A percentile compares a stretch with the other conserved stretches of the same genome.
Conservation (phyloP, 2,113 vertebrate genomes). For the Tricholaema leucomelas region DNA sequence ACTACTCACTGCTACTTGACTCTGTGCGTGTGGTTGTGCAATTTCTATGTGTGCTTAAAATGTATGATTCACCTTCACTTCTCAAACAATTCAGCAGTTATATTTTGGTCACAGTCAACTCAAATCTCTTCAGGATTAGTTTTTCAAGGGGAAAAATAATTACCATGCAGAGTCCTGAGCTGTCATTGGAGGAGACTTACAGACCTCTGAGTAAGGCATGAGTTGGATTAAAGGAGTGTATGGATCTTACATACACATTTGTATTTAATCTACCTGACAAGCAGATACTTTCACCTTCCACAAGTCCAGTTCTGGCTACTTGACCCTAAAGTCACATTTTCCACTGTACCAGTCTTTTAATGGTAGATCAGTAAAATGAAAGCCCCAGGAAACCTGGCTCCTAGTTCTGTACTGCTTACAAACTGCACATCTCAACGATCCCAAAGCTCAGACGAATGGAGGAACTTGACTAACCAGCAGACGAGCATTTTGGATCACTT, state of each 20-base stretch:
- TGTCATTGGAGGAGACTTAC: background rate
- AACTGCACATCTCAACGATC: background rate
- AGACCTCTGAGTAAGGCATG: background rate
- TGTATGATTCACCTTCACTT: background rate
- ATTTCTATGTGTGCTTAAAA: background rate
- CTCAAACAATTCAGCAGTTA: background rate
- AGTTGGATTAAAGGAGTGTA: background rate
- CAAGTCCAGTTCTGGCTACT: background rate
- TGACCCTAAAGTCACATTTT: background rate
- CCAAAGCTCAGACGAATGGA: background rate
- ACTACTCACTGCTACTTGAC: background rate
- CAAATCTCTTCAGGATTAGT: background rate
- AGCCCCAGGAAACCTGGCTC: background rate
- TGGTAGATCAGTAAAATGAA: background rate
- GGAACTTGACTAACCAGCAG: background rate
- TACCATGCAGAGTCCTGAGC: background rate
- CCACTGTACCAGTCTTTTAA: background rate
- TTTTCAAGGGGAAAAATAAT: conserved; percentile 22
- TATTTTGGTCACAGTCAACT: conserved; percentile 13
- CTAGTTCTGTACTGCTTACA: background rate
- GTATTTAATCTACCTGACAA: background rate
- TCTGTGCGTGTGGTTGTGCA: background rate
- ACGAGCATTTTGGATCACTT: background rate
- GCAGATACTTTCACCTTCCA: background rate
- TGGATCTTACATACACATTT: background rate